Percentiles rank a stretch among this genome's conserved stretches.
Evolutionary conservation across 2,797 vertebrate genomes (phyloP).

Genomic region (Tadarida brasiliensis): DNA sequence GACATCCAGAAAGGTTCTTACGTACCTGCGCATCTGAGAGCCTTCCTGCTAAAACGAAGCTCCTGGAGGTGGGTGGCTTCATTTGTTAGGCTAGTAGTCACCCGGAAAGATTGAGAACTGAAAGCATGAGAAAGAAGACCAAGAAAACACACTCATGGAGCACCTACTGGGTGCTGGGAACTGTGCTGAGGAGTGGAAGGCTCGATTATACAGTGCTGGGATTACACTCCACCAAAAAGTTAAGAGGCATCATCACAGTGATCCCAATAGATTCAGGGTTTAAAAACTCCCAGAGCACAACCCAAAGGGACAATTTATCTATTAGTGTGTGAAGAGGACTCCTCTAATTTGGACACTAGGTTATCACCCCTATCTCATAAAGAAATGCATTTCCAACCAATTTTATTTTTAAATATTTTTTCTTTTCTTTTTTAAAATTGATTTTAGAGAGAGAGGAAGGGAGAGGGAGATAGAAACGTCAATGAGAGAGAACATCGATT

Average conservation of each 20-base stretch:
- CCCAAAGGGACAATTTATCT: background rate
- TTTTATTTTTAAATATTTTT: background rate
- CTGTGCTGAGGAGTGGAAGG: background rate
- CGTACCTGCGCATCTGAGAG: background rate
- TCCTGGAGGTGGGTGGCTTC: background rate
- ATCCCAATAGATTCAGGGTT: background rate
- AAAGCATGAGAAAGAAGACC: background rate
- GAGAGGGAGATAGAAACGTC: too few species aligned
- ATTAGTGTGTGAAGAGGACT: background rate
- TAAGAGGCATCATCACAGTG: background rate
- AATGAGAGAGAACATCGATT: too few species aligned
- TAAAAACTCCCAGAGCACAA: background rate
- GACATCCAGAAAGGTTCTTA: background rate
- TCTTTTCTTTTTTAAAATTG: too few species aligned
- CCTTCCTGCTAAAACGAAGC: background rate
- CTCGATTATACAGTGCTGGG: background rate
- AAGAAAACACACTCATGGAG: background rate
- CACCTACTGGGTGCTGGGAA: background rate
- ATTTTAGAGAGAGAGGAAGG: too few species aligned
- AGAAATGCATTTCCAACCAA: slow-evolving; percentile 8
- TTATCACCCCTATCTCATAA: background rate
- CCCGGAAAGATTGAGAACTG: background rate
- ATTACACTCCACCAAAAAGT: background rate
- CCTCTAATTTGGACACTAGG: background rate
- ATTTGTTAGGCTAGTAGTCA: background rate